Evolutionary conservation across 2,797 vertebrate genomes (phyloP).

Genomic region (Varecia variegata): DNA sequence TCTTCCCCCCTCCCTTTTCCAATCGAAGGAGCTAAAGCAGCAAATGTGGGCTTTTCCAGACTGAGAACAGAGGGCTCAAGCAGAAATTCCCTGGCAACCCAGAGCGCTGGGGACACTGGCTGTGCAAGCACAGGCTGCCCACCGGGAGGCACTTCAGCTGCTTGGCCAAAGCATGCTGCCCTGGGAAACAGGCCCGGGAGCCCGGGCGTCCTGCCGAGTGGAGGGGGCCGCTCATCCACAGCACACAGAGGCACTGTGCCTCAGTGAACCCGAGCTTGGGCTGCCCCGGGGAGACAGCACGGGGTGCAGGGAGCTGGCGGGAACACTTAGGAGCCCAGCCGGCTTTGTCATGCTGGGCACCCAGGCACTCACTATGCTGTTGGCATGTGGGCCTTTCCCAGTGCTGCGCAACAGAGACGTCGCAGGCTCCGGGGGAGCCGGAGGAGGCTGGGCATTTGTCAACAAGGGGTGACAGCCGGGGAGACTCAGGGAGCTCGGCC

Average conservation of each 20-base stretch:
- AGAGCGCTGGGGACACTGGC: not conserved
- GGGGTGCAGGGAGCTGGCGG: not conserved
- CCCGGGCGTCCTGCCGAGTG: not conserved
- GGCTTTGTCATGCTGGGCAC: not conserved
- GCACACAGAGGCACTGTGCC: not conserved
- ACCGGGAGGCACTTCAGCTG: not conserved
- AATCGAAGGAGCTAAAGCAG: slow-evolving; percentile 71
- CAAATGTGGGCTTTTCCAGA: slow-evolving; percentile 71
- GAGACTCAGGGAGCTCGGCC: not conserved
- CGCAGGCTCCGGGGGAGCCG: not conserved
- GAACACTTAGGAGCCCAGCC: not conserved
- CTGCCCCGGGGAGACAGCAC: not conserved
- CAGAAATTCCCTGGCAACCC: not conserved
- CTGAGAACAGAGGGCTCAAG: slow-evolving; percentile 24
- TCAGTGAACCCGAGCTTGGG: not conserved
- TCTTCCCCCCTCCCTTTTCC: not conserved
- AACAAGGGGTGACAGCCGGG: not conserved
- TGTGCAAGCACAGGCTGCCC: slow-evolving; percentile 24
- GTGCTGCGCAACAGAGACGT: not conserved
- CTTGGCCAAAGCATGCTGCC: not conserved
- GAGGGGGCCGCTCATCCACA: not conserved
- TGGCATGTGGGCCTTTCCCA: not conserved
- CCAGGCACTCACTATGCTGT: not conserved
- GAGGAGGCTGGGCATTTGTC: not conserved
- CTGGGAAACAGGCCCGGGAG: not conserved